Percentiles rank a stretch among this genome's conserved stretches.
Conservation (phyloP, 2,888 invertebrate species). For the Holacanthella duospinosa region DNA sequence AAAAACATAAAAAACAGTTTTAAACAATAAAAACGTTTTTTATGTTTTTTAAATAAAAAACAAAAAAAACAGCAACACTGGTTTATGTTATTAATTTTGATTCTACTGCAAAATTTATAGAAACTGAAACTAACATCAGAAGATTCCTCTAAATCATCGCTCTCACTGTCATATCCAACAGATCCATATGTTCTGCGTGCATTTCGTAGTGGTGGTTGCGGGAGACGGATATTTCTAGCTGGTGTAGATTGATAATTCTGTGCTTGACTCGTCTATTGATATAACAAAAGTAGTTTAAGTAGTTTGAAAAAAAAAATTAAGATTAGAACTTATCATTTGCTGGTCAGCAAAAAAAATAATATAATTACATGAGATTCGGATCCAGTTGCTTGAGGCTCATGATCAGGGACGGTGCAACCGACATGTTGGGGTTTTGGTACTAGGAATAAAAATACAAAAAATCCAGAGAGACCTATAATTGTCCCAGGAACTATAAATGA, state of each 20-base stretch:
- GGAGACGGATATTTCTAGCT: not conserved
- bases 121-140: slow-evolving; percentile 7
- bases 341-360: too few species aligned
- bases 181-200: not conserved
- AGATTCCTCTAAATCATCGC: not conserved
- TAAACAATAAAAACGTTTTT: too few species aligned
- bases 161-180: slow-evolving; percentile 8
- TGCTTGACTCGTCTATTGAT: not conserved
- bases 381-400: slow-evolving; percentile 6
- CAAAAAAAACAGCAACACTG: too few species aligned
- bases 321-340: not conserved
- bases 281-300: not conserved
- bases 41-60: too few species aligned
- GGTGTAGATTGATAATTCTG: not conserved
- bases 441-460: slow-evolving; percentile 69
- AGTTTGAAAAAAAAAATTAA: not conserved
- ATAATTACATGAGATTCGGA: slow-evolving; percentile 6
- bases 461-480: slow-evolving; percentile 61
- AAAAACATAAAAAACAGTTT: too few species aligned
- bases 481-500: slow-evolving; percentile 79
- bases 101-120: not conserved
- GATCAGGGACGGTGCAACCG: slow-evolving; percentile 48
- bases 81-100: too few species aligned
- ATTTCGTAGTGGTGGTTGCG: not conserved
- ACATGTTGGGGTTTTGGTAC: slow-evolving; percentile 71